Evolutionary conservation across 2,888 invertebrate genomes (phyloP), one percentile per base, ranked within the genome.

Genomic region (Pyrrhia umbra): DNA sequence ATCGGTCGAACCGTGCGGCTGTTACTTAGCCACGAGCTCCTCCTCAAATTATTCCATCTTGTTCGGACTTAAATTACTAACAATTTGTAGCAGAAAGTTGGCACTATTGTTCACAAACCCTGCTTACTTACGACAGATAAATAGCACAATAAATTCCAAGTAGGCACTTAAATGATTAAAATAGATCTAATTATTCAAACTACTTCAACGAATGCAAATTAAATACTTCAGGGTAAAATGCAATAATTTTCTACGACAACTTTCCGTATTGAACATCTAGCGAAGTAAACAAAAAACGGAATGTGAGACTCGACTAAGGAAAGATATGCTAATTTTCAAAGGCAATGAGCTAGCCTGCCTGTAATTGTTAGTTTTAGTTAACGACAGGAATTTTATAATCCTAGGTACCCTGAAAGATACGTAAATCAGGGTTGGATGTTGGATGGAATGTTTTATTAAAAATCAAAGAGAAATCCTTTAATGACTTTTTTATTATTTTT

Each of bases 161-260:
- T 27, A 39, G 30, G 37, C 23, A 43, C 37, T 25, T 5, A 18
- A 46, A 45, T 27, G 2, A 30, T 40, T 49, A 27, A 68, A 43
- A 66, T 20, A 47, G 52, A 66, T 62, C n/a, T 34, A 43, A 50
- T 15, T 34, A 55, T 39, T 40, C 56, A 58, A 72, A 72, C 43
- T 49, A 45, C 52, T 13, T 45, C 42, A 49, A 10, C 37, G 43
- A 67, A 77, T 76, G 50, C 62, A 72, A 75, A 72, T 67, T 45
- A 63, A 52, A 27, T 30, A 60, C 39, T 55, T 56, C 62, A 30
- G 55, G 54, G 57, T 47, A 56, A 60, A 57, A 57, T 68, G 49
- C 50, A 30, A 61, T 37, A 50, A 74, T 74, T 74, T 75, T 68
- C 61, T 68, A 27, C 47, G 34, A 25, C 69, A 42, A 68, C 52